Conservation (phyloP, 2,888 invertebrate genomes). For the Tipula unca region DNA sequence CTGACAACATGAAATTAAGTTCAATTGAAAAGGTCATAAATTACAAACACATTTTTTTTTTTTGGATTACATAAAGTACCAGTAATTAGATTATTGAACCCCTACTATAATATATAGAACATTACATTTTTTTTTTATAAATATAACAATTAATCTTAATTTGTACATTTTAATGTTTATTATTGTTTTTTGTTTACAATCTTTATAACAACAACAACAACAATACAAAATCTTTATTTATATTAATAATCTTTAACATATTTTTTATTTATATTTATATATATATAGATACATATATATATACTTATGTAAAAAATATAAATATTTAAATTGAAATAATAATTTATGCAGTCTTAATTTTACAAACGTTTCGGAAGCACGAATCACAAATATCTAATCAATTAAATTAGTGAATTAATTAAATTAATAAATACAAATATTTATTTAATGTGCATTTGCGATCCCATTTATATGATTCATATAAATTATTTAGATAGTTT, state of each 20-base stretch:
- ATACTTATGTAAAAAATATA: neutral
- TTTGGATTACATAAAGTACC: neutral
- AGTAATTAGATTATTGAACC: neutral
- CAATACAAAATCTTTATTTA: neutral
- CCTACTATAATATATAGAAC: neutral
- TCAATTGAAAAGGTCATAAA: conserved; percentile 14
- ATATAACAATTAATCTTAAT: neutral
- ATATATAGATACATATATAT: neutral
- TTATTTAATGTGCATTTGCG: too few species aligned
- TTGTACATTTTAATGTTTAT: conserved; percentile 8
- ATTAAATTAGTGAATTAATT: neutral
- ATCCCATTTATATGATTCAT: too few species aligned
- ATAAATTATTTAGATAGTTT: too few species aligned
- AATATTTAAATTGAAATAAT: neutral
- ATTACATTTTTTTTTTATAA: neutral
- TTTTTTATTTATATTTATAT: neutral
- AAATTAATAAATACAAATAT: neutral
- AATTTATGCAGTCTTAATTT: neutral
- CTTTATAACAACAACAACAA: neutral
- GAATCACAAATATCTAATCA: neutral
- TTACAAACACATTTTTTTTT: neutral
- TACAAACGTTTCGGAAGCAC: neutral
- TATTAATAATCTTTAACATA: neutral
- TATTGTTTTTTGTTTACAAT: neutral
- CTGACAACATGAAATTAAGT: neutral